phyloP scores from a whole-genome alignment of 2,113 vertebrate species.

The Triplophysa rosa region DNA sequence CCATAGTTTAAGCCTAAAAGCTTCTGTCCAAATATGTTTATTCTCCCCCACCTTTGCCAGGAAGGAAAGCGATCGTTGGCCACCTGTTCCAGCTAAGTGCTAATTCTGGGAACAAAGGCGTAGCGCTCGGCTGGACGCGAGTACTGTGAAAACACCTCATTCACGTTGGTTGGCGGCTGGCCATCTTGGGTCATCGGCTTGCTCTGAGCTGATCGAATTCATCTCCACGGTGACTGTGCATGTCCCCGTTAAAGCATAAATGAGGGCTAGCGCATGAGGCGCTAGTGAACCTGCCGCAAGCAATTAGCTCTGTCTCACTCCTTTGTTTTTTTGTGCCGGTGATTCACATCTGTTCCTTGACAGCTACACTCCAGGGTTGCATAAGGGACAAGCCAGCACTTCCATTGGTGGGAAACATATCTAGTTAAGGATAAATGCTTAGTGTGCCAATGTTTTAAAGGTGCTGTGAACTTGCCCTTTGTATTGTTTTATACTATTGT shows the following conservation, averaged over 20 bases:
- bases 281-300: conserved; percentile 33
- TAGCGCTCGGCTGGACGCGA: conserved; percentile 23
- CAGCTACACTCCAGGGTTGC: conserved; percentile 27
- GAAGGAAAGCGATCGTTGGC: conserved; percentile 27
- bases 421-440: background rate
- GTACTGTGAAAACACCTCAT: conserved; percentile 27
- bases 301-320: conserved; percentile 34
- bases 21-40: conserved; percentile 29
- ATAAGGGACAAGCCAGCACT: background rate
- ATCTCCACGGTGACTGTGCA: conserved; percentile 38
- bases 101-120: conserved; percentile 40
- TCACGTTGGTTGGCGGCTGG: conserved; percentile 4
- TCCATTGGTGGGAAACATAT: background rate
- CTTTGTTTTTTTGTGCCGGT: background rate
- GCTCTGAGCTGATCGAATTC: conserved; percentile 22
- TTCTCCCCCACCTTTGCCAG: conserved; percentile 14
- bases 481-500: too few relatives aligned
- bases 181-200: conserved; percentile 20
- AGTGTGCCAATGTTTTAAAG: too few relatives aligned
- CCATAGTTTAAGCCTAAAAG: conserved; percentile 26
- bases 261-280: conserved; percentile 14
- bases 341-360: conserved; percentile 33
- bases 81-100: conserved; percentile 40
- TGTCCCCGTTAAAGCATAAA: conserved; percentile 34
- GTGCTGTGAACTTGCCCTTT: too few relatives aligned